A percentile compares a stretch with the other conserved stretches of the same genome.
Evolutionary conservation across 2,113 vertebrate genomes (phyloP).

Genomic region (Xenopus borealis): DNA sequence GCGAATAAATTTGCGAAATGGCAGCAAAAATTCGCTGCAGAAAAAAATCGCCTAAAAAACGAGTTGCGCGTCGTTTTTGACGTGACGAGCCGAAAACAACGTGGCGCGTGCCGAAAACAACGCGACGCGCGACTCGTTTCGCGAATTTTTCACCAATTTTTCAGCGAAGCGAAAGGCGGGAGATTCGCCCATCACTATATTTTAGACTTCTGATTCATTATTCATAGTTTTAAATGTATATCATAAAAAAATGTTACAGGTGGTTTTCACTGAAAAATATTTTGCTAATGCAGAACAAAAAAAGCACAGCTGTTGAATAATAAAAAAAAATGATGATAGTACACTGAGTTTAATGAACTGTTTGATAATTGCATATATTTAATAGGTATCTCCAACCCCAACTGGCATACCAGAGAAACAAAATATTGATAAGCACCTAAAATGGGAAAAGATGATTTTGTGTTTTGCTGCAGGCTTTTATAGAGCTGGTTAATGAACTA

Average conservation of each 20-base stretch:
- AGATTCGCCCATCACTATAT: too few species aligned
- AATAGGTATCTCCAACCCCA: constrained; percentile 2
- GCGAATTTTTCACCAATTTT: too few species aligned
- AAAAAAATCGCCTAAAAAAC: too few species aligned
- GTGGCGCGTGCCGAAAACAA: too few species aligned
- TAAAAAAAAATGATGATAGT: constrained; percentile 1
- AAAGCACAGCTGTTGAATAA: constrained; percentile 5
- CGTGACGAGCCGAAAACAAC: too few species aligned
- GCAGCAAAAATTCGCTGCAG: too few species aligned
- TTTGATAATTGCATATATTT: constrained; percentile 16
- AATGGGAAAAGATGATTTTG: neutral
- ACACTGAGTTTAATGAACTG: constrained; percentile 10
- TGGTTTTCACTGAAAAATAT: constrained; percentile 14
- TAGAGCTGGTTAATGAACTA: neutral
- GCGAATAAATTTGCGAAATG: too few species aligned
- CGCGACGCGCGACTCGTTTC: too few species aligned
- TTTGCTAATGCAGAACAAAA: constrained; percentile 15
- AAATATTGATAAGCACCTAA: constrained; percentile 15
- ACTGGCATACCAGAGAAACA: neutral
- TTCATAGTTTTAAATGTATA: constrained; percentile 6
- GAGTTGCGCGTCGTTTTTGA: too few species aligned
- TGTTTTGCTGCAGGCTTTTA: neutral
- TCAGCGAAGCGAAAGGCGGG: too few species aligned
- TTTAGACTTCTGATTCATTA: neutral
- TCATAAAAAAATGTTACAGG: constrained; percentile 32